A percentile compares a stretch with the other conserved stretches of the same genome.
Conservation (phyloP, 2,797 vertebrate genomes). For the Gallinago solitaria region DNA sequence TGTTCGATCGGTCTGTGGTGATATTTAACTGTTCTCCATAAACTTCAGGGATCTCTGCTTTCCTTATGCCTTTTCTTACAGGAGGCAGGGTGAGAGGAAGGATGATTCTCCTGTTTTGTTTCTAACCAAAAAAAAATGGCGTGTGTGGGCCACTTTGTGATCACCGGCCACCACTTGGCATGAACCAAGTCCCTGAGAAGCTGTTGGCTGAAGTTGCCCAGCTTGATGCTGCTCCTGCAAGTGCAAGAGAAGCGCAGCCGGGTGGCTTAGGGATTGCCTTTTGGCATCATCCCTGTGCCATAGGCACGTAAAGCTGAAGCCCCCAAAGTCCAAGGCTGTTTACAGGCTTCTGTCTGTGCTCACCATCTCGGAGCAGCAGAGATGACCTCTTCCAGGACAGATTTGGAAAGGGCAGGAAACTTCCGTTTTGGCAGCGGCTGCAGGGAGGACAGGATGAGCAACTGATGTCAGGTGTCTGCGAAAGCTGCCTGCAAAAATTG, state of each 20-base stretch:
- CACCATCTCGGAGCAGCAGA: neutral
- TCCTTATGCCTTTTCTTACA: neutral
- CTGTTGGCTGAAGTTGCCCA: neutral
- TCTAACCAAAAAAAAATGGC: neutral
- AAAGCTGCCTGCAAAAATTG: neutral
- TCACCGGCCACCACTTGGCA: too few relatives aligned
- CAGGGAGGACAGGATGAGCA: neutral
- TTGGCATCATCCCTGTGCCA: neutral
- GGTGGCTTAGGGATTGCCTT: neutral
- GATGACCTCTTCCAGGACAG: neutral
- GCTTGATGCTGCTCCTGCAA: neutral
- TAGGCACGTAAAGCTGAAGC: neutral
- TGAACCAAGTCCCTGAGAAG: neutral
- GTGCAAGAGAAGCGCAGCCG: neutral
- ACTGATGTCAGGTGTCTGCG: neutral
- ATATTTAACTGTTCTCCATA: neutral
- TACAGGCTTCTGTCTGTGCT: neutral
- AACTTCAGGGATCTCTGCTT: neutral
- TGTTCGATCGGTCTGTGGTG: rapidly evolving
- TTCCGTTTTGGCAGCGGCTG: neutral
- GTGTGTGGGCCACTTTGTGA: rapidly evolving
- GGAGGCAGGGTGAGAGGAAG: neutral
- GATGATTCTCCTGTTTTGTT: neutral
- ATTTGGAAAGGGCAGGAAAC: neutral
- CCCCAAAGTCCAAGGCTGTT: neutral